These are phyloP conservation scores for Campoletis raptor DNA, from an alignment of 2,888 invertebrate species.

Conservation along the genomic window DNA sequence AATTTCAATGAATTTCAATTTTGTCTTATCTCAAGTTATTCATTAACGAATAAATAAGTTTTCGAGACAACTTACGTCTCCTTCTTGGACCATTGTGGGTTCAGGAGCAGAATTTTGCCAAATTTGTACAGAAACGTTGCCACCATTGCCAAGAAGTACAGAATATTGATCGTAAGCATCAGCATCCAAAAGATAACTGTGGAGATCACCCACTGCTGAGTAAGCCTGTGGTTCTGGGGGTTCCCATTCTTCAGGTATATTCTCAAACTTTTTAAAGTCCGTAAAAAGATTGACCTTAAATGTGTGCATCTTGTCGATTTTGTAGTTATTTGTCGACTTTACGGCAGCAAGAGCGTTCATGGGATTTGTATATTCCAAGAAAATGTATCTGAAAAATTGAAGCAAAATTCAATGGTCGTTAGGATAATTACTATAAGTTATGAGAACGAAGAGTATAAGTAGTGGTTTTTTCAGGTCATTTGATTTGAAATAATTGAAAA, in stretches of 20 bases:
- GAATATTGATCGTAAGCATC: constrained; percentile 99
- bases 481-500: background rate
- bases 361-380: constrained; percentile 95
- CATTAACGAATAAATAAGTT: background rate
- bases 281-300: constrained; percentile 97
- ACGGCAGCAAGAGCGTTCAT: constrained; percentile 95
- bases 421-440: background rate
- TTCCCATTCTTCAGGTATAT: constrained; percentile 97
- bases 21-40: background rate
- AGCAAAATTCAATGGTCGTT: no score
- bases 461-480: background rate
- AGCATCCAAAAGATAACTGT: constrained; percentile 96
- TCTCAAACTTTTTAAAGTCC: constrained; percentile 97
- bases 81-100: constrained; percentile 92
- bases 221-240: constrained; percentile 95
- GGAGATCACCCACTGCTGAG: constrained; percentile 96
- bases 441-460: background rate
- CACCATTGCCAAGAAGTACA: constrained; percentile 93
- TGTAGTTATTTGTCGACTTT: constrained; percentile 95
- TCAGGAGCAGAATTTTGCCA: constrained; percentile 97
- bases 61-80: constrained; percentile 87
- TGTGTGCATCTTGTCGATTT: constrained; percentile 97
- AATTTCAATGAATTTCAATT: background rate
- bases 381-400: constrained; percentile 89
- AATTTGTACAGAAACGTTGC: constrained; percentile 92